A percentile compares a stretch with the other conserved stretches of the same genome.
Evolutionary conservation across 2,113 vertebrate genomes (phyloP).

Genomic region (Trogon melanurus): DNA sequence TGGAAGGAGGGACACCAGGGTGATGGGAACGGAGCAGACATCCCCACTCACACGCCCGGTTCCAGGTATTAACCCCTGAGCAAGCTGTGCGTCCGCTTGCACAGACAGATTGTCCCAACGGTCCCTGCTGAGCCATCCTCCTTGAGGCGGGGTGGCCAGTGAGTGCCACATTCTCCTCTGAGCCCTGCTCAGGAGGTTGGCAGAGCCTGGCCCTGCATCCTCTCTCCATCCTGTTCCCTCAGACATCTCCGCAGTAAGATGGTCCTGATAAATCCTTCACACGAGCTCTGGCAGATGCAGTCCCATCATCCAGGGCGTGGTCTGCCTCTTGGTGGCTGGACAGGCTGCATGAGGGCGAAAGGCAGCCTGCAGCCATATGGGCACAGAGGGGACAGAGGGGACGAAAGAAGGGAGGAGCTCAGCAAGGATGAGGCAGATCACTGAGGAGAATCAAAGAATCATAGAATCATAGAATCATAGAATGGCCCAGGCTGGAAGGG

Average conservation of each 20-base stretch:
- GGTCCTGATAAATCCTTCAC: background rate
- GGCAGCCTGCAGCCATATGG: background rate
- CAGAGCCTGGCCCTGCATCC: background rate
- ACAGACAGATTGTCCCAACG: background rate
- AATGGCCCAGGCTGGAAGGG: too few species aligned
- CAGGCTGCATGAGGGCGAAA: background rate
- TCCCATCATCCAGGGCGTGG: background rate
- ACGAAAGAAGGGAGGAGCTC: background rate
- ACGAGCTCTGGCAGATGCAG: background rate
- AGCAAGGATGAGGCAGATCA: background rate
- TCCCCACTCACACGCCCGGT: background rate
- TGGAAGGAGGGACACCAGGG: fast-evolving
- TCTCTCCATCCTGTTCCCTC: background rate
- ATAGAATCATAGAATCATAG: too few species aligned
- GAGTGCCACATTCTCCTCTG: background rate
- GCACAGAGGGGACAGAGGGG: background rate
- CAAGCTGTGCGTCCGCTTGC: background rate
- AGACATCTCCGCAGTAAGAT: background rate
- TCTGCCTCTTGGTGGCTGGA: background rate
- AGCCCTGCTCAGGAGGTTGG: background rate
- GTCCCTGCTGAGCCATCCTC: background rate
- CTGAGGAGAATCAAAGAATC: background rate
- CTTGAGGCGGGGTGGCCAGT: background rate
- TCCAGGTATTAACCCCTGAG: background rate
- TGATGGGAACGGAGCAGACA: background rate